Percentiles rank a stretch among this genome's conserved stretches.
These are phyloP conservation scores for Hypsibius dujardini DNA, from an alignment of 1,140 invertebrate species.

Conservation along the genomic window DNA sequence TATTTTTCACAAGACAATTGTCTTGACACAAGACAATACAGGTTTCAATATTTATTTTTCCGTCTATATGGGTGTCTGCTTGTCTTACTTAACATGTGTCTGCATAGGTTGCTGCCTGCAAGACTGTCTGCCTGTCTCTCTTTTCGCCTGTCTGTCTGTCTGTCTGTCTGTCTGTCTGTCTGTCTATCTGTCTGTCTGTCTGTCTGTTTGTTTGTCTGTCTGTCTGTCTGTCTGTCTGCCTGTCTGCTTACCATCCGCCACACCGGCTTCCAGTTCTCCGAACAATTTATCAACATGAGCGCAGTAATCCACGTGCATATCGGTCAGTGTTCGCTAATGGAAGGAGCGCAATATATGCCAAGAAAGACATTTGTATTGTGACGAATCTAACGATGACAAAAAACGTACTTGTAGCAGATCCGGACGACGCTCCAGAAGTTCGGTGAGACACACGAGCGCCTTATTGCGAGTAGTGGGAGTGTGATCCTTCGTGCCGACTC, in stretches of 20 bases:
- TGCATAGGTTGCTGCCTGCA: too few species aligned
- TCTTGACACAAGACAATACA: background rate
- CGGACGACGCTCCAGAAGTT: background rate
- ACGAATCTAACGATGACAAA: background rate
- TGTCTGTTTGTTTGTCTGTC: too few species aligned
- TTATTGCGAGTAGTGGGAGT: background rate
- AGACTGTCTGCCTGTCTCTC: too few species aligned
- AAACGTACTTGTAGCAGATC: background rate
- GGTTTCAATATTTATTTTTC: background rate
- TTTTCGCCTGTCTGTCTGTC: too few species aligned
- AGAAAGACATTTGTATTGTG: background rate
- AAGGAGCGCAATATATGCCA: background rate
- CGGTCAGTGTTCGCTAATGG: background rate
- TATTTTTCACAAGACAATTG: background rate
- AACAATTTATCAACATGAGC: background rate
- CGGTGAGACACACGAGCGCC: background rate
- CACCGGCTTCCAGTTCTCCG: background rate
- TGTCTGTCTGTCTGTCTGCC: background rate
- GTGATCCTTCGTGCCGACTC: background rate
- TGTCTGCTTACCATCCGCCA: background rate
- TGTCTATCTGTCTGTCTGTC: too few species aligned
- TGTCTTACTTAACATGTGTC: too few species aligned
- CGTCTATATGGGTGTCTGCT: too few species aligned
- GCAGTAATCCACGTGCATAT: background rate
- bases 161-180: too few species aligned